A percentile compares a stretch with the other conserved stretches of the same genome.
These are phyloP conservation scores for Lepus europaeus DNA, from an alignment of 2,113 vertebrate species.

Conservation along the genomic window DNA sequence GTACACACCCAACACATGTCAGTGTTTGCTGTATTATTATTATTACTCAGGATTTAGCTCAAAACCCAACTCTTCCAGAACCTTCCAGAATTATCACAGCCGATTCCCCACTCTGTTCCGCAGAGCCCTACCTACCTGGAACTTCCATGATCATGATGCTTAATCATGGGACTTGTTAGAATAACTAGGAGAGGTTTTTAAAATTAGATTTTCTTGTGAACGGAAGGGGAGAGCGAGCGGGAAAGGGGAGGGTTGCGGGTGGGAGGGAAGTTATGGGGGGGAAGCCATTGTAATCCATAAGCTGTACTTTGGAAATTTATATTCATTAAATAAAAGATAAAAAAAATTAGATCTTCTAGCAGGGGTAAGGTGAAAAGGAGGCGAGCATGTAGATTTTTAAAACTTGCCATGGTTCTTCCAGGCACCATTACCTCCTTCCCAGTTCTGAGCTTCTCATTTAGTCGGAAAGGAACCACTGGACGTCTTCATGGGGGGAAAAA, in stretches of 20 bases:
- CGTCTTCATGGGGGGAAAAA: neutral
- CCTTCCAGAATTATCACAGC: too few species aligned
- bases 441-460: neutral
- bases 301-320: too few species aligned
- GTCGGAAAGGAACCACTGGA: neutral
- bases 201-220: neutral
- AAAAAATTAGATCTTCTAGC: neutral
- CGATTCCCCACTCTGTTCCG: neutral
- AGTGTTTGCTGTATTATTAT: neutral
- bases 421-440: neutral
- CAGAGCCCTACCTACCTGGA: neutral
- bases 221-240: too few species aligned
- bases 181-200: neutral
- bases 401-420: neutral
- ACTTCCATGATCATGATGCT: neutral
- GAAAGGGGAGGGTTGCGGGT: too few species aligned
- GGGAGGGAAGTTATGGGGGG: too few species aligned
- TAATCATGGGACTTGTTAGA: neutral
- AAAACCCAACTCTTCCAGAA: constrained; percentile 7
- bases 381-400: neutral
- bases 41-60: neutral
- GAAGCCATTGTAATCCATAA: too few species aligned
- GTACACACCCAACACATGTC: neutral
- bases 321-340: too few species aligned
- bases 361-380: neutral